A percentile compares a stretch with the other conserved stretches of the same genome.
Conservation (phyloP, 2,888 invertebrate genomes). For the Phlogophora meticulosa region DNA sequence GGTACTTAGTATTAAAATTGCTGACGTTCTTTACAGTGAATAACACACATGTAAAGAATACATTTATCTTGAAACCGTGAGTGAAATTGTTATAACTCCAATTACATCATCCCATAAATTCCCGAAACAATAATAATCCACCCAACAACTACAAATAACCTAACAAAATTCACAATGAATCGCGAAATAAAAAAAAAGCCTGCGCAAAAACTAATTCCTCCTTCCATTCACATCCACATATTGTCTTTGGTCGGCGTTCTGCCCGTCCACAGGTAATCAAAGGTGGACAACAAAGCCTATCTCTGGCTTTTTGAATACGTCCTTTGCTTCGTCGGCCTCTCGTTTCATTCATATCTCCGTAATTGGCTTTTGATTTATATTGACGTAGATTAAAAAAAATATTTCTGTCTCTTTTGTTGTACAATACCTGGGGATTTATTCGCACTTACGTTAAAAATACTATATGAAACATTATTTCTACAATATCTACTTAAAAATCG, state of each 20-base stretch:
- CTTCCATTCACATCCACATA: conserved; percentile 70
- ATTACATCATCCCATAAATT: no score
- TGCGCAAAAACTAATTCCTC: conserved; percentile 70
- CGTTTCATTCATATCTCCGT: conserved; percentile 82
- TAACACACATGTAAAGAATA: no score
- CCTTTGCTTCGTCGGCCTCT: conserved; percentile 76
- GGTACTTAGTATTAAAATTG: no score
- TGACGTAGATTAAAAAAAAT: conserved; percentile 58
- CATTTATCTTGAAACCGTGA: no score
- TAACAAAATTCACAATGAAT: conserved; percentile 56
- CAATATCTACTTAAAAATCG: no score
- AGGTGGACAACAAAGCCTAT: conserved; percentile 87
- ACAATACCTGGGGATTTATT: neutral
- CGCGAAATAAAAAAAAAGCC: conserved; percentile 51
- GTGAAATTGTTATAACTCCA: no score
- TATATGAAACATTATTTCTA: no score
- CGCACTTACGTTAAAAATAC: no score
- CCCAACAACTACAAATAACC: conserved; percentile 31
- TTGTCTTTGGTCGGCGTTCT: conserved; percentile 75
- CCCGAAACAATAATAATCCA: neutral
- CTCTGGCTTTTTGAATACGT: conserved; percentile 83
- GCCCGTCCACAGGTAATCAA: conserved; percentile 84
- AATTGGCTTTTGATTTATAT: conserved; percentile 88
- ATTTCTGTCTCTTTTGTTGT: neutral
- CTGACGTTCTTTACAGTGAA: no score